phyloP scores from a whole-genome alignment of 2,888 invertebrate genomes.

The Tillus elongatus region DNA sequence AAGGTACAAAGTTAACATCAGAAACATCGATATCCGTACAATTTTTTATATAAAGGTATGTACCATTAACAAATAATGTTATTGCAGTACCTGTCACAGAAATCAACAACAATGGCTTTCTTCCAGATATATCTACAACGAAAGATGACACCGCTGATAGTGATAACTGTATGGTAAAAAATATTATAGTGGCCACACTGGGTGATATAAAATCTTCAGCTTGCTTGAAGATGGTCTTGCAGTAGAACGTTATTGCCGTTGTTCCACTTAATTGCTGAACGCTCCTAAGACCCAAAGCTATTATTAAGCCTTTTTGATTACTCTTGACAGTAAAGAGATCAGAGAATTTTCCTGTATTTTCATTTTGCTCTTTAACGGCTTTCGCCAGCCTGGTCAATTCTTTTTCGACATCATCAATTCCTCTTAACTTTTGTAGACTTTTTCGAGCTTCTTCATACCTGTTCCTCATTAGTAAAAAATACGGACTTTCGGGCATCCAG shows the following conservation, averaged over 20 bases:
- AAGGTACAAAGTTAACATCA: slow-evolving; percentile 39
- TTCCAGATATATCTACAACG: slow-evolving; percentile 50
- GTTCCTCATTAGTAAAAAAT: slow-evolving; percentile 40
- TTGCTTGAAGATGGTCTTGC: slow-evolving; percentile 45
- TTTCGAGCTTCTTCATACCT: slow-evolving; percentile 42
- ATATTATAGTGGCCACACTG: slow-evolving; percentile 30
- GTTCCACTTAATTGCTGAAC: slow-evolving; percentile 52
- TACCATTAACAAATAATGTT: slow-evolving; percentile 38
- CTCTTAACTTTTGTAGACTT: slow-evolving; percentile 44
- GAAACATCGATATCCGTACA: slow-evolving; percentile 33
- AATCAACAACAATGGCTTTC: slow-evolving; percentile 45
- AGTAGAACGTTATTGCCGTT: slow-evolving; percentile 54
- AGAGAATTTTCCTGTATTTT: slow-evolving; percentile 46
- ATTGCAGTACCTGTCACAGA: slow-evolving; percentile 43
- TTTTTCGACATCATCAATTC: slow-evolving; percentile 43
- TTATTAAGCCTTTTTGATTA: slow-evolving; percentile 54
- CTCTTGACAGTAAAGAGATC: slow-evolving; percentile 49
- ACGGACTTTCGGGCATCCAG: slow-evolving; percentile 53
- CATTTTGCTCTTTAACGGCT: slow-evolving; percentile 39
- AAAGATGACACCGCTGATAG: slow-evolving; percentile 49
- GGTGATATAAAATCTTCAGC: slow-evolving; percentile 39
- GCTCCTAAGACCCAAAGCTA: slow-evolving; percentile 50
- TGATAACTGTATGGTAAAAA: slow-evolving; percentile 47
- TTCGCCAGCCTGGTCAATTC: slow-evolving; percentile 31
- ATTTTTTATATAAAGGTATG: slow-evolving; percentile 42